Evolutionary conservation across 2,797 vertebrate genomes (phyloP), one percentile per base, ranked within the genome.

Genomic region (Takifugu ocellatus): DNA sequence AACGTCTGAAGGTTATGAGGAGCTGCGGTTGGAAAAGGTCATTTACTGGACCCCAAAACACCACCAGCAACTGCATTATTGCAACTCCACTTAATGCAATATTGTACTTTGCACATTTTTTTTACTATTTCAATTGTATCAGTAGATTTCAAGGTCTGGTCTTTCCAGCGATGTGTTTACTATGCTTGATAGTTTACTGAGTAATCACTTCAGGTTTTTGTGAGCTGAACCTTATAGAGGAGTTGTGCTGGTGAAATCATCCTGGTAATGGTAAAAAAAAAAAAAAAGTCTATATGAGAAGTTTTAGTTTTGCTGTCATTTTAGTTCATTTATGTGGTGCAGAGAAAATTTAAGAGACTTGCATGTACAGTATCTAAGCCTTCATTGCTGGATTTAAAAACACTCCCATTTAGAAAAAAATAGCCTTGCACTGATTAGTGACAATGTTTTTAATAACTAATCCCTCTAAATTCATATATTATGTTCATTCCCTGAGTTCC

Each of bases 271-370:
- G 53, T 55, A 51, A 12, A 39, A 39, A 29, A 29, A 29, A 29
- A 57, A 56, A 63, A 59, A 16, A 54, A 71, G 54, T 58, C 8
- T 67, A 69, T 39, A 69, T 81, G 68, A 75, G 65, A 84, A 66
- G 67, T 68, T 68, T 60, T 55, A 43, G 49, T 54, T 66, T 66
- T 58, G 50, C 54, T 53, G 43, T 66, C 44, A 66, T 81, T 81
- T 81, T 45, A 72, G 61, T 79, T 74, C 2, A 55, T 80, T 75
- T 64, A 50, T 62, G 39, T 73, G 65, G 63, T 79, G 71, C 70
- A 33, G 56, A 75, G 66, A 59, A 50, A 50, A 63, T 67, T 26
- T 59, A 24, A 24, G 67, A 60, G 43, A 54, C 31, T 33, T 33
- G 39, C 54, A 47, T n/a, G 59, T 21, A 21, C 21, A 21, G 21